Evolutionary conservation across 2,113 vertebrate genomes (phyloP), one percentile per base, ranked within the genome.

Genomic region (Dromas ardeola): DNA sequence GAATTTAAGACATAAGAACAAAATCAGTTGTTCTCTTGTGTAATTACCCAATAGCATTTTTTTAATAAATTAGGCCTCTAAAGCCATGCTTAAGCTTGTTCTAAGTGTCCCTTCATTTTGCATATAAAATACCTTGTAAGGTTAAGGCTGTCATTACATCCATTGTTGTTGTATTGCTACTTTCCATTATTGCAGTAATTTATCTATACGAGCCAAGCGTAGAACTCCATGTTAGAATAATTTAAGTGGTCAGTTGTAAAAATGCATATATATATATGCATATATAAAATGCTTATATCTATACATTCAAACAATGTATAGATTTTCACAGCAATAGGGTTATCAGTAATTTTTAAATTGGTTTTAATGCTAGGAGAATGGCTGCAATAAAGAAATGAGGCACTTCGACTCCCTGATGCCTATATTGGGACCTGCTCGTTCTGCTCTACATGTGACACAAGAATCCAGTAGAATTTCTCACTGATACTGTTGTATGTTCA

Each of bases 321-420:
- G 8, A 32, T 66, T 80, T 78, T 74, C 26, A 63, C 61, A 15
- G 3, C 3, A 81, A 63, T 50, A 52, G 4, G 21, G 14, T 22
- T 65, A 71, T 18, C 53, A 73, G 38, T 58, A 71, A 19, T 55
- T 71, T 81, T 70, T n/a, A 12, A 38, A 30, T 71, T 58, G 12
- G 1, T n/a, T 86, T 20, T 81, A 50, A 53, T 67, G 14, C 3
- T 58, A 32, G 7, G 10, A 47, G 32, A 86, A 73, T 49, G 8
- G 34, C 15, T 73, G 7, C 12, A 20, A 32, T 36, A 40, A 13
- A 91, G 65, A 91, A 91, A 78, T 15, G 5, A 85, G 38, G 27
- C 10, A 43, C 42, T 83, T 50, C 19, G 26, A 6, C 18, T 59
- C 18, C 0, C 0, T n/a, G 19, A 9, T 2, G 3, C 29, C 42